Base-by-base conservation (phyloP, 2,888 invertebrate genomes). In the Pelosia muscerda region DNA sequence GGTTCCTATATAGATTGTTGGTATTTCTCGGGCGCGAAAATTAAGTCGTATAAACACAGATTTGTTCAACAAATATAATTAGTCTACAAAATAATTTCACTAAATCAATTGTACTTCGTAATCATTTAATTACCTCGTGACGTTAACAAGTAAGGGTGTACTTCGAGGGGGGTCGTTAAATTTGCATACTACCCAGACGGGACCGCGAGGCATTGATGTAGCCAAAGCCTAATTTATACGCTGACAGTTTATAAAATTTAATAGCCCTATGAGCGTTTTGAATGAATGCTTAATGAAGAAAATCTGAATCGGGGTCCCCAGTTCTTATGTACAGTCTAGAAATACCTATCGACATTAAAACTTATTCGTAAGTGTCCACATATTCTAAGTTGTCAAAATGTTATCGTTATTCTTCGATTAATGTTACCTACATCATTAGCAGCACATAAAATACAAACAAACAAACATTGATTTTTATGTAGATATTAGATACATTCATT, bases 131-230 rank as follows among this genome's bases (percentile, higher is more conserved):
- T 64, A 4, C 13, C 38, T 56, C 19, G 9, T n/a, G 25, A 60
- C 23, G 59, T 60, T 53, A 54, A 65, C 53, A 65, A 65, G 31
- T 34, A 10, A 25, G 65, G 60, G 59, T 59, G 59, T 23, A 22
- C 34, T 65, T 34, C 8, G 10, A 22, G 64, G 26, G 64, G 26
- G 10, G 22, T 26, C 11, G 11, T 3, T 3, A 49, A 58, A 65
- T 65, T 60, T 65, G 60, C 59, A 60, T 65, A 54, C 28, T 23
- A 38, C 11, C 34, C 60, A 65, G 60, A 65, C 60, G 25, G 23
- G n/a, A 25, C 65, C 34, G 59, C 65, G 59, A 54, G 31, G 59
- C 53, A 31, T 8, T 22, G 9, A 1, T 55, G 25, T 63, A 63
- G 54, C 19, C 13, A 42, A 49, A 19, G 25, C 11, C 5, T 15